Evolutionary conservation across 64 coral and sea anemone genomes (phyloP).

Genomic region (Actinia equina): DNA sequence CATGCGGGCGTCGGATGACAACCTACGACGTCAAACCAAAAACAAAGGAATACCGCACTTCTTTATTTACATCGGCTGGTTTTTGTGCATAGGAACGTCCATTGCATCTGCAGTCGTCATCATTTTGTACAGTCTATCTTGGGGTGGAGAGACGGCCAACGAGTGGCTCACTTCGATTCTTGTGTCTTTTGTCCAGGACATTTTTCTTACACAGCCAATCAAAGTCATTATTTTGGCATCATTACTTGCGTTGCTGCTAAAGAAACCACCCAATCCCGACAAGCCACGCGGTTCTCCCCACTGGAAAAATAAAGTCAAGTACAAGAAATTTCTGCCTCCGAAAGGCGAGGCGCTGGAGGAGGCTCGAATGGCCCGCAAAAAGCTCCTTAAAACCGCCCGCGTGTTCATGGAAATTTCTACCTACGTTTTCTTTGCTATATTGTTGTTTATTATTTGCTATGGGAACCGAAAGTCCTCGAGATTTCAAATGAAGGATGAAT

Average conservation of each 20-base stretch:
- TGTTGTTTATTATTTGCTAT: constrained; percentile 58
- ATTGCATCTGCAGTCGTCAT: constrained; percentile 50
- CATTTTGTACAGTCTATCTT: constrained; percentile 81
- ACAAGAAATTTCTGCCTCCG: constrained; percentile 20
- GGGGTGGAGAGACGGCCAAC: constrained; percentile 80
- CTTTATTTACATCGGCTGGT: constrained; percentile 67
- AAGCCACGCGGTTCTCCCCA: constrained; percentile 31
- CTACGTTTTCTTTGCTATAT: constrained; percentile 31
- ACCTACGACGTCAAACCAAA: neutral
- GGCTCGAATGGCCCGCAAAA: constrained; percentile 21
- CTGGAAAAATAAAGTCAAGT: constrained; percentile 29
- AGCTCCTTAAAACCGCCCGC: constrained; percentile 5
- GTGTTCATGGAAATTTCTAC: constrained; percentile 23
- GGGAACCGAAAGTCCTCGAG: constrained; percentile 45
- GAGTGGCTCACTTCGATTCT: constrained; percentile 74
- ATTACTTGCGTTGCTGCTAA: constrained; percentile 61
- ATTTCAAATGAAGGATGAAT: constrained; percentile 31
- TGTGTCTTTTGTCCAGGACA: constrained; percentile 78
- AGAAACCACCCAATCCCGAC: constrained; percentile 61
- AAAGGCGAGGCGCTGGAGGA: constrained; percentile 24
- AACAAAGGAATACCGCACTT: constrained; percentile 35
- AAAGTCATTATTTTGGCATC: constrained; percentile 61
- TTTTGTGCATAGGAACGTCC: constrained; percentile 34
- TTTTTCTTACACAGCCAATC: constrained; percentile 79
- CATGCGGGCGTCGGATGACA: neutral